Percentiles rank a stretch among this genome's conserved stretches.
phyloP scores from a whole-genome alignment of 2,797 vertebrate genomes.

The Rousettus madagascariensis region DNA sequence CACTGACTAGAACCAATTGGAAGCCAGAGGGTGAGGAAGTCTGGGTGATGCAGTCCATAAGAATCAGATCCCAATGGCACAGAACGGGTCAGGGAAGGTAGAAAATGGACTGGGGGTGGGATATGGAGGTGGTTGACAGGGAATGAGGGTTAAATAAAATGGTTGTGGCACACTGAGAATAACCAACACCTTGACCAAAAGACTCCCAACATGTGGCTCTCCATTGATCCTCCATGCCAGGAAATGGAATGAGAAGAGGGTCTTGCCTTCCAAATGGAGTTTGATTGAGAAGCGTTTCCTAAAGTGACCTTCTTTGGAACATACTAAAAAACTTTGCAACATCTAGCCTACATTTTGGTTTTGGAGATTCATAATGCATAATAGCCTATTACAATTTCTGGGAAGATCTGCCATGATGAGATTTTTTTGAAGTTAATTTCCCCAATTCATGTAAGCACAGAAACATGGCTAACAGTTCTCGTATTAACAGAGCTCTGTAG shows the following conservation, averaged over 20 bases:
- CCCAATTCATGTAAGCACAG: background rate
- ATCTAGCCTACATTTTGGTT: background rate
- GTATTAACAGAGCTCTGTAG: background rate
- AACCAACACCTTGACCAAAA: too few species aligned
- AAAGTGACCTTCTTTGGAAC: background rate
- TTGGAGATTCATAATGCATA: background rate
- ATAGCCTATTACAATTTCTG: background rate
- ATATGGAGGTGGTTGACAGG: background rate
- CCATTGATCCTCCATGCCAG: background rate
- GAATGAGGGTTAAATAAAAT: rapidly evolving
- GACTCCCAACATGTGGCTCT: background rate
- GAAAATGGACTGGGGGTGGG: rapidly evolving
- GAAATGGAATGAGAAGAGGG: background rate
- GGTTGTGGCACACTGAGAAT: too few species aligned
- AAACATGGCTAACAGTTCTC: background rate
- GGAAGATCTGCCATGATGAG: background rate
- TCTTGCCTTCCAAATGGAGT: background rate
- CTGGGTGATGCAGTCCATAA: background rate
- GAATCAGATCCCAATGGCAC: background rate
- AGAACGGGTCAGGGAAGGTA: rapidly evolving
- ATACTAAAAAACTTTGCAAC: background rate
- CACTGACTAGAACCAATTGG: too few species aligned
- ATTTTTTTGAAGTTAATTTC: background rate
- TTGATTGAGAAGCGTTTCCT: background rate
- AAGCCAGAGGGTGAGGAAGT: background rate